Base-by-base conservation (phyloP, 2,113 vertebrate species). In the Ochotona curzoniae region DNA sequence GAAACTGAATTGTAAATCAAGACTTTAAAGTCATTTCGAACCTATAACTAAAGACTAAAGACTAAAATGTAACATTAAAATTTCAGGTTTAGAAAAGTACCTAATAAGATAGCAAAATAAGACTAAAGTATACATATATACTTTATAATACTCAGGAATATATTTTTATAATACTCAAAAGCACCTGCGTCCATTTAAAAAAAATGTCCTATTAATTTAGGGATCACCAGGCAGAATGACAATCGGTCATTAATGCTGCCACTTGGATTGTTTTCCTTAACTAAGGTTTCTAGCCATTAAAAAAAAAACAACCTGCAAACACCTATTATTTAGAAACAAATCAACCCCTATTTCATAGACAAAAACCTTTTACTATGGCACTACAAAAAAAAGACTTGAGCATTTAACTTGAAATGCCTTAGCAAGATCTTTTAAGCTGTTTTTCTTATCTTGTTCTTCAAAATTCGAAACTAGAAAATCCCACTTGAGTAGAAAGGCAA, bases 381-480 rank as follows among this genome's bases (percentile, higher is more conserved):
- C 61, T 89, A 89, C 63, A 93, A 83, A 90, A 92, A 92, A 76
- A 81, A 97, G 64, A 96, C 93, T 94, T 94, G 82, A 94, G 82
- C 79, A 86, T 93, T 97, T 95, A 96, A 83, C 84, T 93, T 82
- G 61, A 63, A 96, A 94, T 81, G 61, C 64, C 91, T 44, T 70
- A 71, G 8, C 82, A 94, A 96, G 93, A 96, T 97, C 26, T 81
- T 83, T 96, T 97, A 96, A 97, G 89, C 78, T 92, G 74, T 94
- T 97, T 97, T 97, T 96, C 94, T 93, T 91, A 67, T 89, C 96
- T 97, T 93, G 66, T 89, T 97, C 88, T 97, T 97, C 79, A 96
- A 97, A 97, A 97, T 83, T 73, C 60, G 67, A 91, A 97, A 97
- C 38, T 75, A 91, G 71, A 97, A 97, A 97, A 97, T 97, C 96